phyloP scores from a whole-genome alignment of 2,113 vertebrate genomes.

The Ascaphus truei region DNA sequence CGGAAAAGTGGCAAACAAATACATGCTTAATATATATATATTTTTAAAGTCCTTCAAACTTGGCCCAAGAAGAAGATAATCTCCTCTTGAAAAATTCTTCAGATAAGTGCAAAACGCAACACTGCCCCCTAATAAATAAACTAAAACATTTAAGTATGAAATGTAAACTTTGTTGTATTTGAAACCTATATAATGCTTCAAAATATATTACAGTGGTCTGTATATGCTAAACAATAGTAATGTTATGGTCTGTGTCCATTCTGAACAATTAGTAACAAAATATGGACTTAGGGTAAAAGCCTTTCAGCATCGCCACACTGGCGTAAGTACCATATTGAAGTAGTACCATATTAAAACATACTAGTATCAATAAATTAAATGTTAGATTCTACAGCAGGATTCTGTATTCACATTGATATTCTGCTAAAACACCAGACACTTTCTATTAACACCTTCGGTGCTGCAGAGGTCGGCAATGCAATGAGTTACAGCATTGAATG shows the following conservation, averaged over 20 bases:
- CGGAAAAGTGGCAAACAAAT: constrained; percentile 52
- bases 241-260: not conserved
- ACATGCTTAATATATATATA: constrained; percentile 43
- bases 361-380: constrained; percentile 10
- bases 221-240: not conserved
- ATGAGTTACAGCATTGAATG: too few species aligned
- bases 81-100: not conserved
- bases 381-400: not conserved
- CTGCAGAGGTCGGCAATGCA: too few species aligned
- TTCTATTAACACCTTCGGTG: too few species aligned
- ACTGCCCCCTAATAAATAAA: constrained; percentile 74
- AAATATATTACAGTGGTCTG: constrained; percentile 53
- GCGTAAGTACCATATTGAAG: constrained; percentile 11
- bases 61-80: constrained; percentile 25
- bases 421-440: not conserved
- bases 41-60: constrained; percentile 47
- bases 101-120: constrained; percentile 63
- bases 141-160: constrained; percentile 72
- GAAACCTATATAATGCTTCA: constrained; percentile 47
- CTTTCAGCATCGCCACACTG: not conserved
- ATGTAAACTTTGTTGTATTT: constrained; percentile 71
- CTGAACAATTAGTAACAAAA: not conserved
- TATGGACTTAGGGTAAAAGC: not conserved
- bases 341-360: not conserved
- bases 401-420: not conserved